Evolutionary conservation across 2,113 vertebrate species (phyloP).

Genomic region (Marmota flaviventris): DNA sequence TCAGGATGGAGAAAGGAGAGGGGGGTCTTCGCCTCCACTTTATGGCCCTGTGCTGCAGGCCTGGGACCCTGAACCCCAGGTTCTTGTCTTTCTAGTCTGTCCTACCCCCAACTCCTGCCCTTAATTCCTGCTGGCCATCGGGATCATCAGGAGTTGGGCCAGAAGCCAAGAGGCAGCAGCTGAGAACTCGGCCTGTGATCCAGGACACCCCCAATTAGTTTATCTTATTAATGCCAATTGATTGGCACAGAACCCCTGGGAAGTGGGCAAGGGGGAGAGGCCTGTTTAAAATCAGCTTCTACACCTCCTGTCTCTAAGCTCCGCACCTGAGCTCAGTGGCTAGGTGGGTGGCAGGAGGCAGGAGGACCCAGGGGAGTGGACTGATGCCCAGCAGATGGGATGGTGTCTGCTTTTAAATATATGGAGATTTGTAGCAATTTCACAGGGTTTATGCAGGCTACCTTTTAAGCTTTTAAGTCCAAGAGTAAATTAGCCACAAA

Average conservation of each 20-base stretch:
- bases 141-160: background rate
- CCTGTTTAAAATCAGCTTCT: conserved; percentile 34
- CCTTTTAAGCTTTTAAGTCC: background rate
- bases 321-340: background rate
- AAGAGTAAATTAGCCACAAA: background rate
- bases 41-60: background rate
- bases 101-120: background rate
- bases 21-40: background rate
- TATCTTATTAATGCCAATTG: conserved; percentile 50
- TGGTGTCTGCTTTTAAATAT: background rate
- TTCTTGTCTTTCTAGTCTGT: background rate
- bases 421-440: background rate
- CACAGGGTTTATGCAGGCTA: background rate
- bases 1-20: background rate
- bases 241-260: conserved; percentile 18
- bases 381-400: background rate
- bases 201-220: background rate
- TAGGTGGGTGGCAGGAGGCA: background rate
- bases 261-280: background rate
- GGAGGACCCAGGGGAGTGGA: background rate
- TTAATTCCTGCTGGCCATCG: too few species aligned
- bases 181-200: background rate
- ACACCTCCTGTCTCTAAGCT: background rate
- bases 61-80: background rate
- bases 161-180: conserved; percentile 17